A percentile compares a stretch with the other conserved stretches of the same genome.
Conservation (phyloP, 2,888 invertebrate species). For the Pasiphila rectangulata region DNA sequence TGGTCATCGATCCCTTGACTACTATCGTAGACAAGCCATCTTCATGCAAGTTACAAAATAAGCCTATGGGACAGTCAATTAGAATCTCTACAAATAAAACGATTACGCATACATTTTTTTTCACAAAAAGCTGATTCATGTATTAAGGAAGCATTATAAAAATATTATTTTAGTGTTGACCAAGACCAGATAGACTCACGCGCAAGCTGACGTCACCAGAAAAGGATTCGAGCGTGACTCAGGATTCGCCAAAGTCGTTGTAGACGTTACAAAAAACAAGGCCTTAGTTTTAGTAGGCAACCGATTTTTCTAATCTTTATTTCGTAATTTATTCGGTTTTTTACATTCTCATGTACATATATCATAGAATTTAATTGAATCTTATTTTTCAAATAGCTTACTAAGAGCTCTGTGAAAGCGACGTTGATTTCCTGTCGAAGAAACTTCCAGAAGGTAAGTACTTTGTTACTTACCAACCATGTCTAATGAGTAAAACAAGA, state of each 20-base stretch:
- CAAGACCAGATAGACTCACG: constrained; percentile 33
- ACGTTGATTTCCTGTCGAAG: background rate
- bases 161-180: background rate
- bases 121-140: constrained; percentile 13
- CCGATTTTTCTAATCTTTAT: too few relatives aligned
- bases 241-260: constrained; percentile 41
- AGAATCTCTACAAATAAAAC: too few relatives aligned
- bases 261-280: constrained; percentile 38
- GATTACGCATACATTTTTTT: too few relatives aligned
- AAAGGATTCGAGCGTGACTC: constrained; percentile 67
- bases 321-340: background rate
- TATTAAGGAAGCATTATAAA: background rate
- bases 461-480: background rate
- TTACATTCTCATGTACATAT: too few relatives aligned
- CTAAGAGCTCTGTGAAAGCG: too few relatives aligned
- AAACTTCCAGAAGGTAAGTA: background rate
- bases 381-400: too few relatives aligned
- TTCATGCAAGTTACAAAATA: too few relatives aligned
- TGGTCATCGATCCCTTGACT: too few relatives aligned
- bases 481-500: constrained; percentile 1
- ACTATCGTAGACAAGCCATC: too few relatives aligned
- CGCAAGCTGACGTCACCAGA: constrained; percentile 59
- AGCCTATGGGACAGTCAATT: too few relatives aligned
- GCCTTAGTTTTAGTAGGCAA: constrained; percentile 24
- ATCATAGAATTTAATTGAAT: too few relatives aligned